Conservation (phyloP, 2,888 invertebrate species). For the Phyto melanocephala region DNA sequence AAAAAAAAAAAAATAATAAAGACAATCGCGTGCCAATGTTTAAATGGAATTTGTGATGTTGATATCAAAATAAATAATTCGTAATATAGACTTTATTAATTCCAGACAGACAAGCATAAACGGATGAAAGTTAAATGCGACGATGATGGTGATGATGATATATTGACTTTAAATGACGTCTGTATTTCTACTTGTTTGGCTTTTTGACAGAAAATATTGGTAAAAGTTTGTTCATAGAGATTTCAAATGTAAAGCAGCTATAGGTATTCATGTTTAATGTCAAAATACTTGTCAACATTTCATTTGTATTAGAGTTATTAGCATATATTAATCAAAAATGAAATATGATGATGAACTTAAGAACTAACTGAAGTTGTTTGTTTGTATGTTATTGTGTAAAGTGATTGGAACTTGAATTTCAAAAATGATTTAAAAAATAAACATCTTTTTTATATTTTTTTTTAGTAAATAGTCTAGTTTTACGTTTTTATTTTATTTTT, state of each 20-base stretch:
- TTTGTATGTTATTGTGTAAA: too few species aligned
- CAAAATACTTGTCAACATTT: conserved; percentile 50
- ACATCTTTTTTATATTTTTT: too few species aligned
- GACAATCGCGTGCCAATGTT: conserved; percentile 60
- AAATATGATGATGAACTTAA: neutral
- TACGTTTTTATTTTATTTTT: neutral
- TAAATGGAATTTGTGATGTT: conserved; percentile 52
- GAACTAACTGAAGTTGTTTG: too few species aligned
- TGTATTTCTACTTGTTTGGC: neutral
- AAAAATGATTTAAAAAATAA: too few species aligned
- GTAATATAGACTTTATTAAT: conserved; percentile 56
- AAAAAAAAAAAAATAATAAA: conserved; percentile 32
- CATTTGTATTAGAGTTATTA: conserved; percentile 44
- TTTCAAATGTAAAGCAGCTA: neutral
- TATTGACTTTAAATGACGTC: conserved; percentile 60
- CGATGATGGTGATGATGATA: conserved; percentile 46
- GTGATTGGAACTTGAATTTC: too few species aligned
- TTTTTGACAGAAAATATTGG: neutral
- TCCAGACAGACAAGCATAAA: conserved; percentile 25
- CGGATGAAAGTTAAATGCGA: conserved; percentile 8
- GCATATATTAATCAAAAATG: conserved; percentile 50
- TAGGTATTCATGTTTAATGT: conserved; percentile 57
- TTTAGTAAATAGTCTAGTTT: neutral
- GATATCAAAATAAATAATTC: conserved; percentile 44
- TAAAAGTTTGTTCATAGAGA: conserved; percentile 3